Evolutionary conservation across 2,888 invertebrate genomes (phyloP), one percentile per base, ranked within the genome.

Genomic region (Trissolcus brochymenae): DNA sequence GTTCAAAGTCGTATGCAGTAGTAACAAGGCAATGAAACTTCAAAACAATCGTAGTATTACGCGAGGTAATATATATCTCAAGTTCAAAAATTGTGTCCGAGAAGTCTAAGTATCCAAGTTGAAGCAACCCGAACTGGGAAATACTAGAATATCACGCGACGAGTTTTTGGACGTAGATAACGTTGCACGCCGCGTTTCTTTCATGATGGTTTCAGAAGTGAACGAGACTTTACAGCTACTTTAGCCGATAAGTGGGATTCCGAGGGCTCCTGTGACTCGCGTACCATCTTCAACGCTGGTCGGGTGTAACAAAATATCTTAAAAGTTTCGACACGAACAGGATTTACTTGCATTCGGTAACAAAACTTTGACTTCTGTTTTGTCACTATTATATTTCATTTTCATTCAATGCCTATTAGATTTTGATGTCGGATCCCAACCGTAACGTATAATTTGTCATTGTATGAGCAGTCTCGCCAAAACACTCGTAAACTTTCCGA

Each of bases 201-300:
- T 73, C 70, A 74, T 67, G 70, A 54, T 70, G 77, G 35, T 73
- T 71, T 72, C 66, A 68, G 71, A 72, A 79, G 76, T 61, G 80
- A 81, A 81, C 80, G 81, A 82, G 81, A 84, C 82, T 85, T 84
- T 83, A 82, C 82, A 81, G 83, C 82, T 83, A 84, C 83, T 84
- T 85, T 80, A 82, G 78, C 80, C 83, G 84, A 84, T 84, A 85
- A 85, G 84, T 85, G 84, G 83, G 80, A 80, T 81, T 78, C 79
- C 73, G 72, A 80, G 80, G 79, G 76, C 78, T 78, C 71, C 76
- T 71, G 66, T 72, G 79, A 77, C 68, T 80, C 80, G 80, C 79
- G 66, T 79, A 75, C 75, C 79, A 74, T 76, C 72, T 62, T 53
- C 79, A 41, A 35, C 57, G 68, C 66, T 70, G 71, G 71, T 73